Evolutionary conservation across 1,140 invertebrate species (phyloP).

Genomic region (Pemphigus obesinymphae): DNA sequence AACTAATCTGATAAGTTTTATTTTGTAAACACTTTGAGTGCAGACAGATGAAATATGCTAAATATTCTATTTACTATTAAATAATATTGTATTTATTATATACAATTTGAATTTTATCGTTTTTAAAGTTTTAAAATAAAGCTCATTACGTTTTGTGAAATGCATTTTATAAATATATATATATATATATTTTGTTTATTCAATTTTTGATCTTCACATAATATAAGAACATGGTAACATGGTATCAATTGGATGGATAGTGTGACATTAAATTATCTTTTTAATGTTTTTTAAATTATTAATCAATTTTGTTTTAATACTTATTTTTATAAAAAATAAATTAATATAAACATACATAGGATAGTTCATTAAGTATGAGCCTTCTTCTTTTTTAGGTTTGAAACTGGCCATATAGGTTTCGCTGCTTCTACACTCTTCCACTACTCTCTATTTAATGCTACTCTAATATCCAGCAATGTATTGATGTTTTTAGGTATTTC

Average conservation of each 20-base stretch:
- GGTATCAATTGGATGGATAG: not conserved
- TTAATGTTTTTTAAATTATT: not conserved
- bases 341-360: no score
- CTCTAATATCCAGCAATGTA: no score
- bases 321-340: not conserved
- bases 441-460: no score
- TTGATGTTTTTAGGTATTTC: no score
- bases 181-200: not conserved
- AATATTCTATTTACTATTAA: constrained; percentile 27
- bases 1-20: not conserved
- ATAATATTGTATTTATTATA: no score
- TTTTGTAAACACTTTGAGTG: not conserved
- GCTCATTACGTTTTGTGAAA: not conserved
- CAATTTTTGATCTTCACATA: not conserved
- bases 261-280: not conserved
- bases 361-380: no score
- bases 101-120: not conserved
- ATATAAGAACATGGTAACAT: no score
- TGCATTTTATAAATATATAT: constrained; percentile 16
- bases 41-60: not conserved
- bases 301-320: not conserved
- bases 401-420: no score
- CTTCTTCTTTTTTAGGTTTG: no score
- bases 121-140: constrained; percentile 11
- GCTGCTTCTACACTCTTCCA: no score